Percentiles rank a stretch among this genome's conserved stretches.
These are phyloP conservation scores for Sebastes diaconus DNA, from an alignment of 2,797 vertebrate species.

Conservation along the genomic window DNA sequence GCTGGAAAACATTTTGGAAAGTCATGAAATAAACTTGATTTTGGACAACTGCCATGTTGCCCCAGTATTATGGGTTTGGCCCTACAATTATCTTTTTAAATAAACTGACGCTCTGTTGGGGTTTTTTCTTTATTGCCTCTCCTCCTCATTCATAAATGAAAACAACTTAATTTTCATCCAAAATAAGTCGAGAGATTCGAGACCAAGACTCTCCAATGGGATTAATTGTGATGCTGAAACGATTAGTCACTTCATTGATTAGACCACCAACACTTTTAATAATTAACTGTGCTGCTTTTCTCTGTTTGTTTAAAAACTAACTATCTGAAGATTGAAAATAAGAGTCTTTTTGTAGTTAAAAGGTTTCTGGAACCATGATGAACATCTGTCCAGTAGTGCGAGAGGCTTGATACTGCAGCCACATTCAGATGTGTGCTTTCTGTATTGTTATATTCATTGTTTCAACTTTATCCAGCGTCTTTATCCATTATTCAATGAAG, in stretches of 20 bases:
- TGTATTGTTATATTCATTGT: neutral
- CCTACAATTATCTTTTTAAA: neutral
- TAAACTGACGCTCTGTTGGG: neutral
- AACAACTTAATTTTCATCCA: neutral
- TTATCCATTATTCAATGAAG: slow-evolving; percentile 10
- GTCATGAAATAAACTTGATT: neutral
- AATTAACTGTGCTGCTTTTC: neutral
- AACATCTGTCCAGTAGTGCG: neutral
- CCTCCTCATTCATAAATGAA: neutral
- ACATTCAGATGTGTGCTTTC: neutral
- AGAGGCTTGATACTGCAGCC: neutral
- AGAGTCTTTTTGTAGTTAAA: too few species aligned
- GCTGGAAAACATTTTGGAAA: neutral
- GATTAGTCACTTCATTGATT: neutral
- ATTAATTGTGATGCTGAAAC: neutral
- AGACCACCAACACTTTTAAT: neutral
- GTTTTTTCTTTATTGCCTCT: neutral
- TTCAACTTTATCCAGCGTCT: neutral
- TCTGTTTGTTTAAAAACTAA: neutral
- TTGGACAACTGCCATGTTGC: neutral
- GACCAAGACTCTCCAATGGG: neutral
- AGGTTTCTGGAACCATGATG: neutral
- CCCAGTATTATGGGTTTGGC: neutral
- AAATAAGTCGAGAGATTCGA: neutral
- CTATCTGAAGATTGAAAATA: too few species aligned